Evolutionary conservation across 2,888 invertebrate species (phyloP), one percentile per base, ranked within the genome.

Genomic region (Beris morrisii): DNA sequence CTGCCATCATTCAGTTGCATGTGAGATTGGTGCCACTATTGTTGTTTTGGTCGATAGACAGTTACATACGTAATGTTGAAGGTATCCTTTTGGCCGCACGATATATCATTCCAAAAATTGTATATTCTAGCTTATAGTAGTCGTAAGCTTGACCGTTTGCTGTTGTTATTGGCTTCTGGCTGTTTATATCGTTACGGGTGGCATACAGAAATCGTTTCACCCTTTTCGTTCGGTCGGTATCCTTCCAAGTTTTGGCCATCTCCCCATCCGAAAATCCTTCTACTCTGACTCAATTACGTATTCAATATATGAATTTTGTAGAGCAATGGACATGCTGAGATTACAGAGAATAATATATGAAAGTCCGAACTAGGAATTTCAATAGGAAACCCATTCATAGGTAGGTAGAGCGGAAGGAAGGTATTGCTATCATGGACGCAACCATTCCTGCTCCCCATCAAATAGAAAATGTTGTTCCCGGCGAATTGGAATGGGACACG

Each of bases 331-430:
- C 72, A 69, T 68, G 67, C 71, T 69, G 72, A 72, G 73, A 72
- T 72, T 72, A 73, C 71, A 73, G 72, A 69, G 73, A 73, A 73
- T 73, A 72, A 72, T 73, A 72, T 71, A 73, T 73, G 73, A 72
- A 70, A 70, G 73, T 71, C 72, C 72, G 69, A 72, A 72, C 71
- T 72, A 70, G 65, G 72, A 72, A 72, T 72, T 71, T 72, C 71
- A 72, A 72, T 72, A 68, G 69, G 70, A 56, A 46, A 46, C 44
- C 46, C 15, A 55, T 13, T 50, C 65, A 54, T n/a, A 31, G 54
- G 54, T 31, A 54, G 31, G 22, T 22, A 22, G 22, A 22, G 22
- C 22, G 22, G 31, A 31, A 28, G 22, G 6, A 48, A 48, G 15
- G 48, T n/a, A 48, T 48, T 5, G 48, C 15, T n/a, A 48, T 48